These are phyloP conservation scores for Podocnemis expansa DNA, from an alignment of 2,113 vertebrate genomes.

Conservation along the genomic window DNA sequence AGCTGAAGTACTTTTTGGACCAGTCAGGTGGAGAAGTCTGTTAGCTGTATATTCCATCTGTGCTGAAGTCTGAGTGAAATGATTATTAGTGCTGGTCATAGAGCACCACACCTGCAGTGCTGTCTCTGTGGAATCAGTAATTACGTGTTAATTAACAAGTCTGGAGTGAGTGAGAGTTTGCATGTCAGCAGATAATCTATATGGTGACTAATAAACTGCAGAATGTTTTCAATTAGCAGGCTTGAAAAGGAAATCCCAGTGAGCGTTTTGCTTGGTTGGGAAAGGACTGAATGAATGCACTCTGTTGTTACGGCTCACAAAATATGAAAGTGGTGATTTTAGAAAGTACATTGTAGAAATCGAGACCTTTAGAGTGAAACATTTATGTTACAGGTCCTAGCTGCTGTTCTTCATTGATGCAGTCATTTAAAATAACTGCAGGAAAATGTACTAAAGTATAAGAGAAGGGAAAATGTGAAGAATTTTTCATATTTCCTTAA, in stretches of 20 bases:
- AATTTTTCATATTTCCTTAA: constrained; percentile 3
- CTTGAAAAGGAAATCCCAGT: constrained; percentile 74
- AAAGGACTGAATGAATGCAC: constrained; percentile 57
- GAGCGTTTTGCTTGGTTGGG: constrained; percentile 64
- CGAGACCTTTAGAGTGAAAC: constrained; percentile 27
- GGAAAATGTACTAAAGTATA: background rate
- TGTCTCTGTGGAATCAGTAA: constrained; percentile 63
- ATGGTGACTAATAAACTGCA: constrained; percentile 74
- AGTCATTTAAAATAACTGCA: constrained; percentile 14
- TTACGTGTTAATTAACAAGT: constrained; percentile 76
- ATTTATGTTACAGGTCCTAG: constrained; percentile 19
- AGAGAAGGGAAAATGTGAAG: background rate
- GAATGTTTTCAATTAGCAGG: constrained; percentile 76
- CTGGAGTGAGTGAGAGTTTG: constrained; percentile 72
- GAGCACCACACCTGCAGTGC: constrained; percentile 75
- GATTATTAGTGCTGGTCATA: constrained; percentile 52
- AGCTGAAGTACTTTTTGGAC: background rate
- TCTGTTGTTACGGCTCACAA: constrained; percentile 59
- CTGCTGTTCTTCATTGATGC: constrained; percentile 36
- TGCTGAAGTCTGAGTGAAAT: background rate
- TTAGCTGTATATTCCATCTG: background rate
- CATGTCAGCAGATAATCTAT: constrained; percentile 74
- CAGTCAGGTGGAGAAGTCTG: constrained; percentile 15
- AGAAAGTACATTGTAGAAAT: constrained; percentile 32
- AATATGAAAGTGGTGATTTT: constrained; percentile 25